Evolutionary conservation across 1,140 invertebrate species (phyloP).

Genomic region (Leptopilina clavipes): DNA sequence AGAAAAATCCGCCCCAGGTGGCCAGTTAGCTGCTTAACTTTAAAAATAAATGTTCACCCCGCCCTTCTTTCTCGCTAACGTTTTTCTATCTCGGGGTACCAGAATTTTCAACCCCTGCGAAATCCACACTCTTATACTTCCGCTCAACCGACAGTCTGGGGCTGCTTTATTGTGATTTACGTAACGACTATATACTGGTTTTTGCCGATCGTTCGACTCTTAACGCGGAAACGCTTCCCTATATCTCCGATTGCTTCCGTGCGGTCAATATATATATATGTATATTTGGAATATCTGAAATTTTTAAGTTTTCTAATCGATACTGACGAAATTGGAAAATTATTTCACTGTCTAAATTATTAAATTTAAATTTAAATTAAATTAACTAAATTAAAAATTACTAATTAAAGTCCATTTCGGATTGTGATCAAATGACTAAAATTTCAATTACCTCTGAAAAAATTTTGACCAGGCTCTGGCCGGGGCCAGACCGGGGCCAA

Average conservation of each 20-base stretch:
- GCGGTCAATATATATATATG: no score
- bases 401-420: no score
- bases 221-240: background rate
- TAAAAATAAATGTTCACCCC: conserved; percentile 52
- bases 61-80: background rate
- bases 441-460: no score
- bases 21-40: conserved; percentile 57
- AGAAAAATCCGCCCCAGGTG: conserved; percentile 53
- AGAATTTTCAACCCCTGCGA: conserved; percentile 23
- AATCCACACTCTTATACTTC: conserved; percentile 38
- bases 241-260: conserved; percentile 14
- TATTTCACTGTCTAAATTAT: no score
- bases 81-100: background rate
- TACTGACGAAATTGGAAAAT: no score
- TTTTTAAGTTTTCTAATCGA: no score
- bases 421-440: no score
- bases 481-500: no score
- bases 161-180: conserved; percentile 53
- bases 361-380: no score
- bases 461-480: no score
- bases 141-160: conserved; percentile 24
- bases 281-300: no score
- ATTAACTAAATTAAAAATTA: no score
- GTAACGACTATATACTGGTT: conserved; percentile 32
- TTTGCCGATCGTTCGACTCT: conserved; percentile 44